Evolutionary conservation across 2,113 vertebrate species (phyloP).

Genomic region (Prolemur simus): DNA sequence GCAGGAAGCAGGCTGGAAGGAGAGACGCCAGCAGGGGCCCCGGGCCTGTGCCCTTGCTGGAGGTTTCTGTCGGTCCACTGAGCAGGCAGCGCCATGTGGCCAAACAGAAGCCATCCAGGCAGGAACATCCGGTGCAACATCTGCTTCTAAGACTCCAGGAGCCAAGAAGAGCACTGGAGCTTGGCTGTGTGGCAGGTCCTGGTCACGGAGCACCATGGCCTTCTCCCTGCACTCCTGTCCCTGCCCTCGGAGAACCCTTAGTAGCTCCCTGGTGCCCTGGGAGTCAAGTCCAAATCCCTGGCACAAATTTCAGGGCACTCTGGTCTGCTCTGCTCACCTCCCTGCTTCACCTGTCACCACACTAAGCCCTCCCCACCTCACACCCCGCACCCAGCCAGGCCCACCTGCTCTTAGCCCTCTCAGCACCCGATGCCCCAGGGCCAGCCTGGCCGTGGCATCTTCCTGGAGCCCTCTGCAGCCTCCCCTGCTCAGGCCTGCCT

Average conservation of each 20-base stretch:
- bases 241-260: neutral
- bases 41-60: neutral
- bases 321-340: no score
- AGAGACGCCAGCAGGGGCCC: neutral
- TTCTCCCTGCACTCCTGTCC: fast-evolving
- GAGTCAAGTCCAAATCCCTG: neutral
- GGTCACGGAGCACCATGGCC: neutral
- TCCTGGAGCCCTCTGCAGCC: neutral
- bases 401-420: neutral
- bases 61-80: fast-evolving
- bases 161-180: fast-evolving
- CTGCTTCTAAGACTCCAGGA: neutral
- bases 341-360: neutral
- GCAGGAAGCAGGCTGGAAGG: neutral
- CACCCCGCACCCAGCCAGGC: no score
- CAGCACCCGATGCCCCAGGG: neutral
- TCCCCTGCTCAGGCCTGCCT: neutral
- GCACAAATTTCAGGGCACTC: no score
- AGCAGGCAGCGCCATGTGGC: neutral
- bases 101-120: neutral
- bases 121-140: neutral
- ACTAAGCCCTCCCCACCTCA: no score
- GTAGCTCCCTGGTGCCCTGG: neutral
- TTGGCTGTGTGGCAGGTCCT: fast-evolving
- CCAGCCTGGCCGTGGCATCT: no score